These are phyloP conservation scores for Etheostoma perlongum DNA, from an alignment of 2,797 vertebrate genomes.

Conservation along the genomic window DNA sequence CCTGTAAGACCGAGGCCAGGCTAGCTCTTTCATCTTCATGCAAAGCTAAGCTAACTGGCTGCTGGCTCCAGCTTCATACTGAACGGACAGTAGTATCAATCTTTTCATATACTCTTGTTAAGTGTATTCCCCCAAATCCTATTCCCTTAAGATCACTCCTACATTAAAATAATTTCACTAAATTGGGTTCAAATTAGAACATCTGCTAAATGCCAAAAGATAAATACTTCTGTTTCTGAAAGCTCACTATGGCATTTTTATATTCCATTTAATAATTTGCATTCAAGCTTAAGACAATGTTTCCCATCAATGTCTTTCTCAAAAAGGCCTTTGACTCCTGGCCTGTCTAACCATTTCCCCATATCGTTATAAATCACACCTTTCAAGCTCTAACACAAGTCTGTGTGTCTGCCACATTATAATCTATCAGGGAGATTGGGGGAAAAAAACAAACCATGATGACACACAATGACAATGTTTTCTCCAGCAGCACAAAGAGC, in stretches of 20 bases:
- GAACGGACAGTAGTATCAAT: not conserved
- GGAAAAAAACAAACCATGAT: constrained; percentile 28
- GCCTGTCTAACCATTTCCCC: constrained; percentile 27
- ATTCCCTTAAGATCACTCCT: not conserved
- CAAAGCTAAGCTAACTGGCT: constrained; percentile 10
- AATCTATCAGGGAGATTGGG: constrained; percentile 59
- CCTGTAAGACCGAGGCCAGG: not conserved
- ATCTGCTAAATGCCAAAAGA: constrained; percentile 13
- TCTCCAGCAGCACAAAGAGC: constrained; percentile 69
- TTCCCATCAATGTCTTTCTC: constrained; percentile 21
- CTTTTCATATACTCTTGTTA: not conserved
- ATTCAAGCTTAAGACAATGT: constrained; percentile 34
- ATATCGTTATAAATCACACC: constrained; percentile 40
- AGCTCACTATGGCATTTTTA: constrained; percentile 7
- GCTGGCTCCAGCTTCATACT: not conserved
- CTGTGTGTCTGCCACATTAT: constrained; percentile 60
- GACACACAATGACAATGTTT: constrained; percentile 74
- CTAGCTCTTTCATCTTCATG: not conserved
- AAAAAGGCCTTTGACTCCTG: constrained; percentile 30
- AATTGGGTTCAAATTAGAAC: not conserved
- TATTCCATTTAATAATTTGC: constrained; percentile 35
- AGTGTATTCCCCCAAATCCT: constrained; percentile 6
- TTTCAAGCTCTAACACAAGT: constrained; percentile 38
- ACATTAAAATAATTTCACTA: constrained; percentile 10
- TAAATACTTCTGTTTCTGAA: constrained; percentile 17